Evolutionary conservation across 2,113 vertebrate genomes (phyloP), one percentile per base, ranked within the genome.

Genomic region (Scomber colias): DNA sequence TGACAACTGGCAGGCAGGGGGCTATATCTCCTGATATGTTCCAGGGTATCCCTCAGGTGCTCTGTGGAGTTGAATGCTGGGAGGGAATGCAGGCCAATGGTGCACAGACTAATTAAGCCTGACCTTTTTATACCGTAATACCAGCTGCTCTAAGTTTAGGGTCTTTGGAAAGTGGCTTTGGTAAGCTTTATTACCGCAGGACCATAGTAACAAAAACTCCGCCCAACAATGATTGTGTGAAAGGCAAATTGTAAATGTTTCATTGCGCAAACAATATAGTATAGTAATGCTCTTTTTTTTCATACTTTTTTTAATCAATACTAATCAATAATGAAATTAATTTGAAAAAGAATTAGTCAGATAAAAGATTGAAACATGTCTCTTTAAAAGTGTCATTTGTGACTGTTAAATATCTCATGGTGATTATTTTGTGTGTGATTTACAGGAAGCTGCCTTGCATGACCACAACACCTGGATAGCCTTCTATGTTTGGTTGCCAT

Each of bases 391-490:
- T 62, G 2, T 3, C 59, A 15, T 11, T 50, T 62, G 19, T 30
- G 24, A 27, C 50, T 50, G 7, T 51, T 3, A 19, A 1, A 27
- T 68, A 61, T 72, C 11, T 17, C 10, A 40, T 54, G 10, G 4
- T 80, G 24, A 75, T 27, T 2, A 8, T 56, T 77, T 53, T 86
- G 1, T 81, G 19, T 77, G 7, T 91, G 57, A 68, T 63, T 88
- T 81, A 61, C 89, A 93, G 92, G 86, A 63, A 48, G 45, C 53
- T 3, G 7, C 51, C 13, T 57, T 74, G 21, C 71, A 53, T 79
- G 57, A 87, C 67, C 27, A 68, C 70, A 44, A 65, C 17, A 17
- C 53, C 82, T 19, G 50, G 69, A 67, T 69, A 40, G 40, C 19
- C 16, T 54, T 60, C 62, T 35, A 13, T 2, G 21, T 40, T 35